Conservation (phyloP, 2,888 invertebrate species). For the Argynnis bischoffii region DNA sequence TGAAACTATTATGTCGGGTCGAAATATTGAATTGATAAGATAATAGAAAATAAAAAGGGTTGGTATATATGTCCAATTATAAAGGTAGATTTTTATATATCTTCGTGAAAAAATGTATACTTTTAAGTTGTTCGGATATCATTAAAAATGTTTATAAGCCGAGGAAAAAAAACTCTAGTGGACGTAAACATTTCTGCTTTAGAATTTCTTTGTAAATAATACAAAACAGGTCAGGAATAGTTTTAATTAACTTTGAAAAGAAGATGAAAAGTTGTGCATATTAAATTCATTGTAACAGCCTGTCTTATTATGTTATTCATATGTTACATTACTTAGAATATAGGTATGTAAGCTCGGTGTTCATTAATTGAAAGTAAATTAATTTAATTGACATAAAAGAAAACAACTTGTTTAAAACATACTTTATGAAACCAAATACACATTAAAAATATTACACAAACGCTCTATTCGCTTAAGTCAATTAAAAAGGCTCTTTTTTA, state of each 20-base stretch:
- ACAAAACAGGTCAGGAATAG: slow-evolving; percentile 21
- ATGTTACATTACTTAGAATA: slow-evolving; percentile 10
- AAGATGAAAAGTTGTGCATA: slow-evolving; percentile 20
- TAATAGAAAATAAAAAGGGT: too few species aligned
- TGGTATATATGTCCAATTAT: too few species aligned
- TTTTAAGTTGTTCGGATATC: slow-evolving; percentile 16
- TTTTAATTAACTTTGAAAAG: slow-evolving; percentile 23
- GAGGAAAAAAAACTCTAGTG: slow-evolving; percentile 19
- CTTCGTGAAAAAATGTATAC: slow-evolving; percentile 9
- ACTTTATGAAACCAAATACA: too few species aligned
- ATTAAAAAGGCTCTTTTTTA: too few species aligned
- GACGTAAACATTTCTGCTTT: slow-evolving; percentile 22
- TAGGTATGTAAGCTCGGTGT: neutral
- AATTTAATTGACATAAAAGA: too few species aligned
- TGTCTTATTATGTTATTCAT: slow-evolving; percentile 17
- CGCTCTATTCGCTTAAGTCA: too few species aligned
- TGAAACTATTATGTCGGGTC: too few species aligned
- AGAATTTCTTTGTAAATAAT: slow-evolving; percentile 22
- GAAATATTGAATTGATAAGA: too few species aligned
- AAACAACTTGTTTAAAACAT: too few species aligned
- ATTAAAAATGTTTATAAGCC: slow-evolving; percentile 21
- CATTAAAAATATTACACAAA: too few species aligned
- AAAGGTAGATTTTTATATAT: neutral
- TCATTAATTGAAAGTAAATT: too few species aligned
- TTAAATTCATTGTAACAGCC: slow-evolving; percentile 18